These are phyloP conservation scores for Cryptocheilus praepositus DNA, from an alignment of 2,888 invertebrate species.

Conservation along the genomic window DNA sequence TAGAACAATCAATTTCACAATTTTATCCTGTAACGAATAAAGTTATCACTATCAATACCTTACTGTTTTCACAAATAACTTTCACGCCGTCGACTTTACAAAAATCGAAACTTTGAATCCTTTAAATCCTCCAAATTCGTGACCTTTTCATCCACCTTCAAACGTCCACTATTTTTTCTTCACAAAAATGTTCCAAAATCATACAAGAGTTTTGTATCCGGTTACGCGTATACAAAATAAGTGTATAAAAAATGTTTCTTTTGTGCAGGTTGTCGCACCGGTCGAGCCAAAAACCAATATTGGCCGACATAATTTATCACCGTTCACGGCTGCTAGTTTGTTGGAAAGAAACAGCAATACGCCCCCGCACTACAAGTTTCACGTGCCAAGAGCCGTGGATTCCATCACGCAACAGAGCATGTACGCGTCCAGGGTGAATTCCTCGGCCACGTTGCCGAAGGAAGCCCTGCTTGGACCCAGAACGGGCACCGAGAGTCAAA, in stretches of 20 bases:
- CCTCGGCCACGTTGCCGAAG: constrained; percentile 67
- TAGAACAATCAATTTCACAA: too few species aligned
- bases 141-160: too few species aligned
- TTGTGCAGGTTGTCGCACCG: constrained; percentile 66
- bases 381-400: constrained; percentile 83
- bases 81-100: too few species aligned
- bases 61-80: too few species aligned
- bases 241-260: constrained; percentile 13
- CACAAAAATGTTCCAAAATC: too few species aligned
- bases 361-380: constrained; percentile 79
- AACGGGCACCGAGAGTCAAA: constrained; percentile 64
- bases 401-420: constrained; percentile 77
- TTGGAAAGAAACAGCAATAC: constrained; percentile 76
- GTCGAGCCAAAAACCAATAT: constrained; percentile 75
- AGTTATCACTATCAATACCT: too few species aligned
- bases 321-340: constrained; percentile 77
- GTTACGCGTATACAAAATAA: too few species aligned
- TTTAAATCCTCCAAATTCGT: too few species aligned
- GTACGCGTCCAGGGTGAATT: constrained; percentile 66
- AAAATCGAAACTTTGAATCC: too few species aligned
- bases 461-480: constrained; percentile 67
- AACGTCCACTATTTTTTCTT: too few species aligned
- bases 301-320: constrained; percentile 77
- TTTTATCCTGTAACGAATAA: too few species aligned
- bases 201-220: too few species aligned